Conservation (phyloP, 2,888 invertebrate genomes). For the Glaucopsyche alexis region DNA sequence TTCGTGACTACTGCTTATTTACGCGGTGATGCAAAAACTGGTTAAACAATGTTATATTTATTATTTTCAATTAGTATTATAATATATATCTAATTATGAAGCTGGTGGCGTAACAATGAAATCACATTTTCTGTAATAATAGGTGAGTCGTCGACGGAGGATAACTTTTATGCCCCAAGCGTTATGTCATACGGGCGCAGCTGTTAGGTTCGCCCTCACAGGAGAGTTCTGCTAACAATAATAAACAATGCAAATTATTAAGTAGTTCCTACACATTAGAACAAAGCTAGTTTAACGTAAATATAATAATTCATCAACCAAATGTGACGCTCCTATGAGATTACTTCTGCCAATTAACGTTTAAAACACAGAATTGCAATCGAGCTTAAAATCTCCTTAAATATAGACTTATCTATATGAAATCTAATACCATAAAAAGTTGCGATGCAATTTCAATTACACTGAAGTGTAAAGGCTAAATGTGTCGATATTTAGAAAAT, state of each 20-base stretch:
- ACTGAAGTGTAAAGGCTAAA: background rate
- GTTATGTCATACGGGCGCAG: slow-evolving; percentile 16
- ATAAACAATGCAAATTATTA: slow-evolving; percentile 7
- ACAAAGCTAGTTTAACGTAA: background rate
- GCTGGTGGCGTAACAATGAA: slow-evolving; percentile 12
- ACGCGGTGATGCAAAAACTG: slow-evolving; percentile 4
- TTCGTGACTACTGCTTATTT: slow-evolving; percentile 4
- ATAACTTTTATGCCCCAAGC: slow-evolving; percentile 4
- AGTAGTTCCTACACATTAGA: background rate
- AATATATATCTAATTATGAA: slow-evolving; percentile 9
- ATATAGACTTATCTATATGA: background rate
- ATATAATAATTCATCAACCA: too few relatives aligned
- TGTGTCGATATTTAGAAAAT: slow-evolving; percentile 18
- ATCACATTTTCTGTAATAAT: slow-evolving; percentile 16
- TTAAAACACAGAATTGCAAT: background rate
- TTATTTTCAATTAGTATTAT: slow-evolving; percentile 5
- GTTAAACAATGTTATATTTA: slow-evolving; percentile 17
- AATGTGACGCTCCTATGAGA: too few relatives aligned
- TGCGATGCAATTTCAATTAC: slow-evolving; percentile 1
- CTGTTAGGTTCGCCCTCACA: background rate
- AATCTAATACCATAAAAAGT: background rate
- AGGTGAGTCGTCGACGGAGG: background rate
- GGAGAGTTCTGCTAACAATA: background rate
- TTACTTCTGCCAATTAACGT: too few relatives aligned
- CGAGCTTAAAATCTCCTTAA: background rate